These are phyloP conservation scores for Homarus gammarus DNA, from an alignment of 2,888 invertebrate genomes.

Conservation along the genomic window DNA sequence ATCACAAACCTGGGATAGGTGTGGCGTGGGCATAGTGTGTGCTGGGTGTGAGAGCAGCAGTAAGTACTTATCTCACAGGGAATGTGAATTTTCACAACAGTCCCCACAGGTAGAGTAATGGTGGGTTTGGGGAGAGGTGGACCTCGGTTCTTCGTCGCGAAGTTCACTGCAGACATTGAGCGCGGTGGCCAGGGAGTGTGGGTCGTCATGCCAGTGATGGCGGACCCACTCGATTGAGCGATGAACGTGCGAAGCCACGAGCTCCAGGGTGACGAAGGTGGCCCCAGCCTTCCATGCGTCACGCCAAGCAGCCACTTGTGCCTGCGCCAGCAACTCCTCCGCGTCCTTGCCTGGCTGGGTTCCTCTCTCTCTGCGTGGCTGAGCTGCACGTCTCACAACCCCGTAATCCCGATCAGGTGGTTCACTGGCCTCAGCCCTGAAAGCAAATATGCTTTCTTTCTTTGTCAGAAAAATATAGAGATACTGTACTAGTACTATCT, in stretches of 20 bases:
- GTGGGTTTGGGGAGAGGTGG: background rate
- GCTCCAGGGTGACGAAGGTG: conserved; percentile 65
- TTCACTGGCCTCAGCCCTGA: conserved; percentile 35
- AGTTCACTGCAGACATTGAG: background rate
- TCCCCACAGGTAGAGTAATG: conserved; percentile 36
- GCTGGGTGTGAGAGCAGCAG: conserved; percentile 11
- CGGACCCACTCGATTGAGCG: conserved; percentile 68
- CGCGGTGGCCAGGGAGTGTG: background rate
- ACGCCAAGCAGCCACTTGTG: conserved; percentile 70
- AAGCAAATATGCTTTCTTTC: conserved; percentile 56
- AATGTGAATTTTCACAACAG: conserved; percentile 41
- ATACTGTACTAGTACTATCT: background rate
- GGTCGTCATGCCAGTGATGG: conserved; percentile 63
- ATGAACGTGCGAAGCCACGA: conserved; percentile 61
- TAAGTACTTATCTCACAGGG: conserved; percentile 26
- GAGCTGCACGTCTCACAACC: background rate
- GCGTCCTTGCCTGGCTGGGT: conserved; percentile 3
- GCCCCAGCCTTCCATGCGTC: conserved; percentile 69
- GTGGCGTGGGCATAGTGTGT: conserved; percentile 49
- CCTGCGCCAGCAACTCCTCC: conserved; percentile 54
- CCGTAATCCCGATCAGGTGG: background rate
- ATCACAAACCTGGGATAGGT: background rate
- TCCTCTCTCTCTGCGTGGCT: background rate
- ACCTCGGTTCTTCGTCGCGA: conserved; percentile 31
- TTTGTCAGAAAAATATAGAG: conserved; percentile 36